Conservation (phyloP, 2,888 invertebrate genomes). For the Orthosia gothica region DNA sequence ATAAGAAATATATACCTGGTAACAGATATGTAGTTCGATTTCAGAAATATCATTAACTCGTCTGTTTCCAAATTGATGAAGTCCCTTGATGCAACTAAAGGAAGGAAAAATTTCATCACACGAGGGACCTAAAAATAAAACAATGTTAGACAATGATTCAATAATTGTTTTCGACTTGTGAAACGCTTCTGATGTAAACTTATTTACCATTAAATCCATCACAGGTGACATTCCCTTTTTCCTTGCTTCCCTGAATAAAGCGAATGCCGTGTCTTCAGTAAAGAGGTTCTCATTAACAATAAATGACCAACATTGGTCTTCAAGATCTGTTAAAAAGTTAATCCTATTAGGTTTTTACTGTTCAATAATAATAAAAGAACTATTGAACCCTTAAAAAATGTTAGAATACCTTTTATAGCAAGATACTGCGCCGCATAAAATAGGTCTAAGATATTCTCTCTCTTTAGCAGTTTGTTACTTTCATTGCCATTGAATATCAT, state of each 20-base stretch:
- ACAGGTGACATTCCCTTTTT: conserved; percentile 91
- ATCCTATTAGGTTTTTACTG: background rate
- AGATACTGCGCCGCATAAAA: conserved; percentile 94
- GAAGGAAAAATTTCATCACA: conserved; percentile 94
- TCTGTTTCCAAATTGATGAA: conserved; percentile 93
- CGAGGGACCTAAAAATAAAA: conserved; percentile 90
- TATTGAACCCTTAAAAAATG: background rate
- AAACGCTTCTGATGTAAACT: background rate
- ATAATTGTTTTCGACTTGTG: background rate
- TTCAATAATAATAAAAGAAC: background rate
- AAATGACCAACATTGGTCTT: conserved; percentile 95
- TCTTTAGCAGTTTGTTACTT: conserved; percentile 92
- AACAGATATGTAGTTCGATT: conserved; percentile 94
- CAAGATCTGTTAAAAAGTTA: conserved; percentile 90
- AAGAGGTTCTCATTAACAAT: conserved; percentile 94
- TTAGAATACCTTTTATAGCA: conserved; percentile 92
- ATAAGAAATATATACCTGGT: conserved; percentile 90
- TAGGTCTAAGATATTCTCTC: conserved; percentile 94
- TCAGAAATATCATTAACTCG: conserved; percentile 93
- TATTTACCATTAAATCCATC: conserved; percentile 92
- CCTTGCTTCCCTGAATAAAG: conserved; percentile 93
- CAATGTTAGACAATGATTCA: background rate
- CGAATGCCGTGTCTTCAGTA: conserved; percentile 94
- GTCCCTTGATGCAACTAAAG: conserved; percentile 94
- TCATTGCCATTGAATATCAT: conserved; percentile 93